Base-by-base conservation (phyloP, 1,140 invertebrate genomes). In the Lordiphosa stackelbergi region DNA sequence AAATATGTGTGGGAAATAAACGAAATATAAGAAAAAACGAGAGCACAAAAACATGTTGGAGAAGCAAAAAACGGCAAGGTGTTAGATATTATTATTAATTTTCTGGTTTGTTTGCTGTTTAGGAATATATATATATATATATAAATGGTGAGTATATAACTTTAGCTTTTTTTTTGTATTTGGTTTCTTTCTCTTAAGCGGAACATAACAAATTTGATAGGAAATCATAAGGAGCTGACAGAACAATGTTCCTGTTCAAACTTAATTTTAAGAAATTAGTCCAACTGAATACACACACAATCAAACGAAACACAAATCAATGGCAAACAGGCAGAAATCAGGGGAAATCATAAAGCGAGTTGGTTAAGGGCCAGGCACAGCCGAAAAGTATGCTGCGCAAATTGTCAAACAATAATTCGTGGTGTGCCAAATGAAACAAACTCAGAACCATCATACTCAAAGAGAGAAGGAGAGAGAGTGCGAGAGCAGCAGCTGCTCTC, bases 371-470 rank as follows among this genome's bases (percentile, higher is more conserved):
- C 11, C 16, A 57, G 54, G 19, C 13, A 36, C 19, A 41, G 49
- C 51, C 19, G 46, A 45, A 35, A 22, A 36, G 11, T 22, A 11
- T 22, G 37, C 51, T 51, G 46, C 53, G 49, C 46, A 36, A 47
- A 35, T 52, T 63, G 24, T 47, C 34, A 66, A 66, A 66, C 64
- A 66, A 66, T 66, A 66, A 66, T 78, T 78, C 70, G 74, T 78
- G 75, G 74, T 78, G 75, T 78, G 73, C 70, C 64, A 53, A 52
- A 41, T 38, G 1, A 59, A 38, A 35, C 5, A 24, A 45, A 36
- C 51, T 53, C 13, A 47, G 62, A 66, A 66, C 16, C 16, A 46
- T 53, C 8, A 71, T 54, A 48, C 35, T 47, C 22, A 60, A 70
- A 64, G 77, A 43, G 38, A 51, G 42, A 59, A 60, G 49, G 41